Evolutionary conservation across 2,797 vertebrate species (phyloP), one percentile per base, ranked within the genome.

Genomic region (Mormyrus hasselquistii): DNA sequence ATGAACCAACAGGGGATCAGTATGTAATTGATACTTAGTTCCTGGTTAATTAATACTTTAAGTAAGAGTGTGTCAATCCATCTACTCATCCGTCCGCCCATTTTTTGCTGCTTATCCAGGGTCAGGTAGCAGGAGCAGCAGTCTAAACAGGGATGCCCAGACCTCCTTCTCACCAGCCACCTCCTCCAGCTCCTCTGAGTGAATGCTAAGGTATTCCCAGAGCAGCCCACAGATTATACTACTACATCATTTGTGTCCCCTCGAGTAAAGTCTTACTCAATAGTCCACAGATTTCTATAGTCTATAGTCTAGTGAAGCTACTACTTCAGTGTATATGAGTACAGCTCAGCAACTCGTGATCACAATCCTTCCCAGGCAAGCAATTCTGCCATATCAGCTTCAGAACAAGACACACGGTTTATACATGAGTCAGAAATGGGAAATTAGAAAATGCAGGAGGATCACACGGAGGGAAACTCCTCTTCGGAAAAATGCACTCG

Each of bases 401-500:
- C 73, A n/a, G 73, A 44, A 44, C 38, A 8, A 44, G 34, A 79
- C n/a, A n/a, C 34, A 79, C 3, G 16, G 73, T 4, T 44, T 53
- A 38, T 55, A 82, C 19, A 44, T 1, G 52, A 22, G 53, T 14
- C n/a, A 62, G 53, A 12, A n/a, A 76, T 16, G 73, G 85, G 52
- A 50, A 34, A 14, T 19, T 14, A 55, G 14, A 62, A 25, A 25
- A 16, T 87, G 12, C 25, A 19, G 25, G 62, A 44, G 89, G 88
- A 83, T 69, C 5, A 52, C 55, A 89, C 44, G 9, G 69, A 87
- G 87, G 65, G 90, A 91, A 90, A 83, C 65, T 79, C 69, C 22
- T 88, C 90, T 59, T 90, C 94, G 94, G 94, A 94, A 94, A 93
- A 94, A 93, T 93, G 93, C 93, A 93, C 92, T 90, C 89, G 92